Evolutionary conservation across 2,888 invertebrate genomes (phyloP), one percentile per base, ranked within the genome.

Genomic region (Andrena bucephala): DNA sequence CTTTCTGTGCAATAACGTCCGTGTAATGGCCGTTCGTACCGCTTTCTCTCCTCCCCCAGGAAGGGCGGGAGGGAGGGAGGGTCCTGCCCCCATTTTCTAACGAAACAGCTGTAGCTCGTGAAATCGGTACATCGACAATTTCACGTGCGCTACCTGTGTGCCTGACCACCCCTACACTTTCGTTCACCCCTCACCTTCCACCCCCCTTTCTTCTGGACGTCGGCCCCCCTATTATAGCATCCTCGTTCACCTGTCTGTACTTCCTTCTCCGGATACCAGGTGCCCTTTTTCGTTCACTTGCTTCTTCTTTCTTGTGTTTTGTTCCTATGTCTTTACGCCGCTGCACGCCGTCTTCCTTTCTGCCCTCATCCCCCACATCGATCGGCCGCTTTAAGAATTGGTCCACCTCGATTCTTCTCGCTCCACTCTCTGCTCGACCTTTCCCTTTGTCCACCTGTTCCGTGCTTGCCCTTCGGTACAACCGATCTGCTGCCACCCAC

Each of bases 1-100:
- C 78, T 69, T 78, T 84, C 59, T 13, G 54, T 68, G 72, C 68
- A 78, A 83, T 69, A 83, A 83, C 67, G 77, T 68, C 10, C 77
- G 63, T 65, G 70, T 70, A 81, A 75, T 82, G 59, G 81, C n/a
- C 36, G 77, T 52, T 29, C 36, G 31, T 42, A 31, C 16, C 2
- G 50, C 50, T 54, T 27, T 73, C 36, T 50, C n/a, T 60, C n/a
- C 20, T 20, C 27, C 65, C 31, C 20, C 20, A 42, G 42, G 42
- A 42, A 42, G 42, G 42, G 13, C 0, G 16, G 42, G 42, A 13
- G 13, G 36, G 13, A 3, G 36, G 10, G 36, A 13, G 42, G 42
- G 16, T 16, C 13, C 24, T 20, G 20, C 52, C 13, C 50, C 13
- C 63, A 1, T 57, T 50, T 33, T 29, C 31, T n/a, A 16, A 20